These are phyloP conservation scores for Leptogaster cylindrica DNA, from an alignment of 2,888 invertebrate genomes.

Conservation along the genomic window DNA sequence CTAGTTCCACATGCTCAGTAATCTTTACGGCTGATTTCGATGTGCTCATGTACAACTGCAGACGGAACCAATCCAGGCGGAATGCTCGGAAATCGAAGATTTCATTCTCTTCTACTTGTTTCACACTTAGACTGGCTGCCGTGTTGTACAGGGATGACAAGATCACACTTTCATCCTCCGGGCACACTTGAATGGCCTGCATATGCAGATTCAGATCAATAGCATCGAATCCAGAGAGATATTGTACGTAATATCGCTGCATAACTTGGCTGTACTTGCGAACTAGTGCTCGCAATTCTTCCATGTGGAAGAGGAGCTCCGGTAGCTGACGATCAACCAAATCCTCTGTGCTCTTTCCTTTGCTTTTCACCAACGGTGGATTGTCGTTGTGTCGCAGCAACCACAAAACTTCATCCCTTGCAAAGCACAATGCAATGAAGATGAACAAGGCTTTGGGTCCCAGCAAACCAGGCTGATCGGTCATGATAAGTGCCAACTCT, in stretches of 20 bases:
- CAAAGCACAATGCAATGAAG: conserved; percentile 93
- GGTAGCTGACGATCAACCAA: conserved; percentile 95
- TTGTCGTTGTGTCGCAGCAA: conserved; percentile 94
- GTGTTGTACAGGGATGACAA: conserved; percentile 90
- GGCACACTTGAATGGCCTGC: conserved; percentile 81
- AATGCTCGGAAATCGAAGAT: conserved; percentile 95
- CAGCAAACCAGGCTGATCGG: conserved; percentile 96
- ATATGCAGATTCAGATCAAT: conserved; percentile 86
- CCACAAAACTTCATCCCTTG: conserved; percentile 98
- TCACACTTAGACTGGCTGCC: conserved; percentile 83
- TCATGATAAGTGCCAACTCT: conserved; percentile 91
- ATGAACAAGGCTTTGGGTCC: conserved; percentile 97
- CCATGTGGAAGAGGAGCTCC: conserved; percentile 97
- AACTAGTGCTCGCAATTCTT: conserved; percentile 92
- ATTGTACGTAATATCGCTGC: conserved; percentile 97
- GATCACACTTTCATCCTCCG: conserved; percentile 95
- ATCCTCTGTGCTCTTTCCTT: conserved; percentile 89
- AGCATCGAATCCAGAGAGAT: conserved; percentile 94
- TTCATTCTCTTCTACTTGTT: conserved; percentile 96
- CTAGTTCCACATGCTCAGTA: conserved; percentile 83
- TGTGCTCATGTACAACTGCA: conserved; percentile 92
- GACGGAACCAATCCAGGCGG: conserved; percentile 95
- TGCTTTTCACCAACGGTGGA: conserved; percentile 85
- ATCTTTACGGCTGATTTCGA: conserved; percentile 80
- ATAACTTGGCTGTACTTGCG: conserved; percentile 96